Conservation (phyloP, 2,113 vertebrate genomes). For the Glaucidium brasilianum region DNA sequence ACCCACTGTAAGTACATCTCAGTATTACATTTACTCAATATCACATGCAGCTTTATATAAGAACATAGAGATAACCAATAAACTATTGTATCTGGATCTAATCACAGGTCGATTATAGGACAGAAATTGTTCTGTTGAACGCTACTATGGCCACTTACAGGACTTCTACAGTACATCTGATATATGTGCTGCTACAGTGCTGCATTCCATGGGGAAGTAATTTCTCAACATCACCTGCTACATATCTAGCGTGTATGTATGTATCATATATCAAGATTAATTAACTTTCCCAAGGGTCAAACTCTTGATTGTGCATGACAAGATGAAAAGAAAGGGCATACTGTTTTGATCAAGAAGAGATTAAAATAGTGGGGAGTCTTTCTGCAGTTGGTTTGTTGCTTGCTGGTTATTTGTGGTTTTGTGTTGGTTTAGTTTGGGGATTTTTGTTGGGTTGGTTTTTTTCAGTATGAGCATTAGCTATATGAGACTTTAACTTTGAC, state of each 20-base stretch:
- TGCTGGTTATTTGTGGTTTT: neutral
- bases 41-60: neutral
- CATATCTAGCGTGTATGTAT: neutral
- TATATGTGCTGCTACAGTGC: neutral
- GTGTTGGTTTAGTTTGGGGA: neutral
- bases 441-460: neutral
- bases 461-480: neutral
- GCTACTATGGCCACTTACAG: neutral
- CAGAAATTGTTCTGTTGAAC: neutral
- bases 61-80: neutral
- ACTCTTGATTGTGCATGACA: neutral
- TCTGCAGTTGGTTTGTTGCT: rapidly evolving
- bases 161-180: neutral
- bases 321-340: neutral
- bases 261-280: neutral
- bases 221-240: neutral
- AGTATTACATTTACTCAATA: neutral
- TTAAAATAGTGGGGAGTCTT: neutral
- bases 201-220: neutral
- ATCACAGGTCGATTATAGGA: neutral
- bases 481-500: neutral
- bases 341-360: neutral
- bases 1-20: neutral
- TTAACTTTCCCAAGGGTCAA: neutral
- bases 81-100: neutral